These are phyloP conservation scores for Coelogynopora nodosa DNA, from an alignment of 2,888 invertebrate genomes.

Conservation along the genomic window DNA sequence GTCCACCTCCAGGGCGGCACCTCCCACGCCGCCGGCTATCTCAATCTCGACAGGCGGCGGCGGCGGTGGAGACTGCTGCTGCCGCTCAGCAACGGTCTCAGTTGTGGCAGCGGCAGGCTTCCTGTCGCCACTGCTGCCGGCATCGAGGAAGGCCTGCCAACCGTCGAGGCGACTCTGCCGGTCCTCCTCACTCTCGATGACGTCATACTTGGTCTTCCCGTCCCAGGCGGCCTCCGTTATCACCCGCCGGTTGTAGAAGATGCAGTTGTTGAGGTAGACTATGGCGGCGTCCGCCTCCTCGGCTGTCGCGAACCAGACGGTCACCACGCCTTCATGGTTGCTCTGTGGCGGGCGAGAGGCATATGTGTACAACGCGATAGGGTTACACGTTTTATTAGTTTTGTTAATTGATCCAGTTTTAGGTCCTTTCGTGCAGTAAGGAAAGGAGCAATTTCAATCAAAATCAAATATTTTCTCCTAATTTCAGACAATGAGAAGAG, in stretches of 20 bases:
- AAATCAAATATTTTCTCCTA: too few relatives aligned
- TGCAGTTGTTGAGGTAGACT: constrained; percentile 78
- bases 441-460: too few relatives aligned
- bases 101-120: neutral
- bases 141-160: constrained; percentile 27
- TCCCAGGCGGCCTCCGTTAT: constrained; percentile 87
- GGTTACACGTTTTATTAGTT: too few relatives aligned
- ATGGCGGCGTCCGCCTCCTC: constrained; percentile 88
- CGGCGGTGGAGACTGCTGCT: too few relatives aligned
- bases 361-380: too few relatives aligned
- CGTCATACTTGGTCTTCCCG: constrained; percentile 84
- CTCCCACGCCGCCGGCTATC: neutral
- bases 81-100: neutral
- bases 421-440: too few relatives aligned
- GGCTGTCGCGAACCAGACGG: constrained; percentile 81
- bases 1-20: neutral
- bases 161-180: constrained; percentile 51
- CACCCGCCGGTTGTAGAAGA: constrained; percentile 72
- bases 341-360: too few relatives aligned
- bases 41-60: too few relatives aligned
- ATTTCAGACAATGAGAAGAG: too few relatives aligned
- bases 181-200: constrained; percentile 84
- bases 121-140: neutral
- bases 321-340: constrained; percentile 88
- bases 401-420: too few relatives aligned